Conservation (phyloP, 2,888 invertebrate genomes). For the Lithophane semibrunnea region DNA sequence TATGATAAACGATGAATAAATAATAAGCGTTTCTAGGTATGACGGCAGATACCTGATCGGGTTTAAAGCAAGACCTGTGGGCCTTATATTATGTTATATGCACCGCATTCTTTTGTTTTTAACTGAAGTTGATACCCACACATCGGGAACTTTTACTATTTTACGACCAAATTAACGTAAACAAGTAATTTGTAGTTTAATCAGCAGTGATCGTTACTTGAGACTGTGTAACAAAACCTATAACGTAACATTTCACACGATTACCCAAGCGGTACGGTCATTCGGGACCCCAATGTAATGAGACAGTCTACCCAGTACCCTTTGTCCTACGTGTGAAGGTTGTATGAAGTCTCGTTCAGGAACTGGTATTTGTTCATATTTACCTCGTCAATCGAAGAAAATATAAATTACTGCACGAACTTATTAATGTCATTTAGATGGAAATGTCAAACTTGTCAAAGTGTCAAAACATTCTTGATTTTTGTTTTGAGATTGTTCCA, state of each 20-base stretch:
- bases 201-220: constrained; percentile 29
- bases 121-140: not conserved
- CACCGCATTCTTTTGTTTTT: constrained; percentile 45
- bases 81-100: constrained; percentile 18
- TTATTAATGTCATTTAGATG: not conserved
- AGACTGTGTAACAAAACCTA: constrained; percentile 43
- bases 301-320: constrained; percentile 1
- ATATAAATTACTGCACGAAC: constrained; percentile 39
- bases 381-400: not conserved
- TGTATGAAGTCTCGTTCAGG: constrained; percentile 23
- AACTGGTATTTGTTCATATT: not conserved
- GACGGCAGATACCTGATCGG: constrained; percentile 64
- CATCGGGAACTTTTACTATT: constrained; percentile 42
- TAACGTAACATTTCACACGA: constrained; percentile 40
- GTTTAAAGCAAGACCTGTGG: constrained; percentile 46
- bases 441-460: constrained; percentile 19
- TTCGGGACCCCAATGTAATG: not conserved
- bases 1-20: constrained; percentile 85
- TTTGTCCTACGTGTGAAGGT: not conserved
- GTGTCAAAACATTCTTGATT: not conserved
- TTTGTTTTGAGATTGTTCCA: too few species aligned
- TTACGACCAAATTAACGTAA: constrained; percentile 49
- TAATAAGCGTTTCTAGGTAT: constrained; percentile 78
- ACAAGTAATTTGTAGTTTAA: constrained; percentile 49
- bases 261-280: constrained; percentile 10